A percentile compares a stretch with the other conserved stretches of the same genome.
phyloP scores from a whole-genome alignment of 2,888 invertebrate genomes.

The Heteropelma amictum region DNA sequence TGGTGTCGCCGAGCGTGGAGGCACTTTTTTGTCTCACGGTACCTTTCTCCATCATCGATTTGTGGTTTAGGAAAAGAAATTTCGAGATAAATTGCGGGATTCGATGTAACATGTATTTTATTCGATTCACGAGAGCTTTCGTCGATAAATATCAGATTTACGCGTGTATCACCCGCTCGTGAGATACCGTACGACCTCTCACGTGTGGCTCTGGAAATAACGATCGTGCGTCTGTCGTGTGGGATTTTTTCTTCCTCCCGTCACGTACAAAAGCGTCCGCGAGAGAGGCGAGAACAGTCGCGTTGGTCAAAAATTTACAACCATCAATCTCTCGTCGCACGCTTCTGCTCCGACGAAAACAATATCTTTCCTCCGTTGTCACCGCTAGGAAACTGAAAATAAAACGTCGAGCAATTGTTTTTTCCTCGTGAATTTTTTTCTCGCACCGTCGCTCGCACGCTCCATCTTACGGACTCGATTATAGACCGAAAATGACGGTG shows the following conservation, averaged over 20 bases:
- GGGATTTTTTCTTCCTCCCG: conserved; percentile 35
- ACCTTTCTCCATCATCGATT: neutral
- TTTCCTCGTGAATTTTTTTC: neutral
- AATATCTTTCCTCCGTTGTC: neutral
- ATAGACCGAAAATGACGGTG: neutral
- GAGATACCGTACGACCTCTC: neutral
- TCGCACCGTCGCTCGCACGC: neutral
- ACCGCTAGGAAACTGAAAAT: conserved; percentile 64
- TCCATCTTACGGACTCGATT: neutral
- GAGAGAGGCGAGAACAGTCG: conserved; percentile 67
- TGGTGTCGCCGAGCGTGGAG: too few species aligned
- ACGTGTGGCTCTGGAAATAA: conserved; percentile 18
- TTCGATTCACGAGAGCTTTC: neutral
- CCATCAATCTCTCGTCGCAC: conserved; percentile 61
- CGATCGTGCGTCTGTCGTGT: conserved; percentile 37
- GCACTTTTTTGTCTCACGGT: too few species aligned
- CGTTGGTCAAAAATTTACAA: conserved; percentile 73
- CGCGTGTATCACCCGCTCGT: neutral
- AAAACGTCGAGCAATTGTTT: conserved; percentile 75
- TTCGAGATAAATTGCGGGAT: too few species aligned
- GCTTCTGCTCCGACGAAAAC: conserved; percentile 17
- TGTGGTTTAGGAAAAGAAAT: too few species aligned
- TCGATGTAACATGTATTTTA: too few species aligned
- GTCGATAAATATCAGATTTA: neutral
- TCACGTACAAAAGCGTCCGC: conserved; percentile 48